phyloP scores from a whole-genome alignment of 1,140 invertebrate species.

The Heliconius nattereri region DNA sequence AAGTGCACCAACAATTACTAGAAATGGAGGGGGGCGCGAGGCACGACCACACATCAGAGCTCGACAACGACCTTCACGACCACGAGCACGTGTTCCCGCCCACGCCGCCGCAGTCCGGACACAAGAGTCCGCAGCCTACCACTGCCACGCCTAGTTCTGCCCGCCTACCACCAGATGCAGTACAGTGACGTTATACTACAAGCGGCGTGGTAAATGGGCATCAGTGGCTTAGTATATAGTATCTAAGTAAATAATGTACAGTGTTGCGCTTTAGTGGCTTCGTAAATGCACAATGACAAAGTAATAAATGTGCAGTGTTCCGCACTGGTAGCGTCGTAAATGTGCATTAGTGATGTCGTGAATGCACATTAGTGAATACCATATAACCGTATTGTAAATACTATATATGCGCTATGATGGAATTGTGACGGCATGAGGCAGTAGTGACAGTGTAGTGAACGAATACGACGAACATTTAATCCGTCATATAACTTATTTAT shows the following conservation, averaged over 20 bases:
- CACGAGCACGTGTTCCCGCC: constrained; percentile 60
- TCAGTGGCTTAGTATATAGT: not conserved
- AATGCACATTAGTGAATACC: too few species aligned
- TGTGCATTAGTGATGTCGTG: not conserved
- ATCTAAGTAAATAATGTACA: not conserved
- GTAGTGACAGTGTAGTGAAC: not conserved
- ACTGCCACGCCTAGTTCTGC: constrained; percentile 52
- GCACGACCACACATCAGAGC: constrained; percentile 29
- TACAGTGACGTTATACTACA: constrained; percentile 19
- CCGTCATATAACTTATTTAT: not conserved
- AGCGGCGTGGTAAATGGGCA: constrained; percentile 1
- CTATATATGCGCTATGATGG: not conserved
- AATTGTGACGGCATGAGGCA: not conserved
- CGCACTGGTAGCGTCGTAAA: not conserved
- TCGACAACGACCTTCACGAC: constrained; percentile 21
- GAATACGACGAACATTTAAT: not conserved
- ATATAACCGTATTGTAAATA: too few species aligned
- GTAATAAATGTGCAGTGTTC: not conserved
- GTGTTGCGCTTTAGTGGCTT: not conserved
- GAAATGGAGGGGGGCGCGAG: constrained; percentile 13
- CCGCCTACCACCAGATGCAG: constrained; percentile 11
- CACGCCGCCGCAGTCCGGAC: constrained; percentile 71
- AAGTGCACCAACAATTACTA: constrained; percentile 38
- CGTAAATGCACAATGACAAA: not conserved
- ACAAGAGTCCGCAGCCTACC: constrained; percentile 70